Conservation (phyloP, 2,113 vertebrate species). For the Pterophyllum scalare region DNA sequence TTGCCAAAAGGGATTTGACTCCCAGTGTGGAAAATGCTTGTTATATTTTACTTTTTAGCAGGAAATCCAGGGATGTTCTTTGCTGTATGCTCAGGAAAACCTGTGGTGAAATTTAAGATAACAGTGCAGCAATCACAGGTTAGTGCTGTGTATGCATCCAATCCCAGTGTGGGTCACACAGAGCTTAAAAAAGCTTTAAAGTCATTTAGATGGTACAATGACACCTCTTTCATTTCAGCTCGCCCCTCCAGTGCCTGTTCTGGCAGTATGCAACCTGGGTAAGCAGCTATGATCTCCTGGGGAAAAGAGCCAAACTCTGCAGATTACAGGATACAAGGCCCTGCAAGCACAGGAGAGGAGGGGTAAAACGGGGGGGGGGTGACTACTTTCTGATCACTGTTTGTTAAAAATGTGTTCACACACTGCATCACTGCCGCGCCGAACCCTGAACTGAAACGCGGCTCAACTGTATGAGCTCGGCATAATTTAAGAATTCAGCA, state of each 20-base stretch:
- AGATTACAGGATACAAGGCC: too few relatives aligned
- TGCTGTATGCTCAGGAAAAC: neutral
- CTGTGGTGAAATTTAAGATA: neutral
- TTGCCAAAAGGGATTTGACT: constrained; percentile 12
- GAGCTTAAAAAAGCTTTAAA: constrained; percentile 56
- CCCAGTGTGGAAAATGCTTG: neutral
- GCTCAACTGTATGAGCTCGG: neutral
- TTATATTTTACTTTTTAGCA: neutral
- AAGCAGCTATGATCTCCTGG: too few relatives aligned
- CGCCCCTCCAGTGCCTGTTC: too few relatives aligned
- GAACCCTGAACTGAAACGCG: neutral
- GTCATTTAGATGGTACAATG: constrained; percentile 40
- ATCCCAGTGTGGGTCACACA: constrained; percentile 26
- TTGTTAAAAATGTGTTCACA: too few relatives aligned
- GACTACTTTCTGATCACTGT: neutral
- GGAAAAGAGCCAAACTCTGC: too few relatives aligned
- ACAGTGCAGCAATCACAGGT: neutral
- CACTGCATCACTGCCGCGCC: too few relatives aligned
- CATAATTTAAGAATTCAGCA: neutral
- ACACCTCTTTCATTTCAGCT: too few relatives aligned
- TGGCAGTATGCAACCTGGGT: too few relatives aligned
- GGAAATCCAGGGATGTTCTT: neutral
- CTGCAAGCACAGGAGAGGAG: too few relatives aligned
- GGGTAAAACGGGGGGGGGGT: neutral
- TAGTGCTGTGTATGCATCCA: neutral